Conservation (phyloP, 1,140 invertebrate species). For the Ladona fulva region DNA sequence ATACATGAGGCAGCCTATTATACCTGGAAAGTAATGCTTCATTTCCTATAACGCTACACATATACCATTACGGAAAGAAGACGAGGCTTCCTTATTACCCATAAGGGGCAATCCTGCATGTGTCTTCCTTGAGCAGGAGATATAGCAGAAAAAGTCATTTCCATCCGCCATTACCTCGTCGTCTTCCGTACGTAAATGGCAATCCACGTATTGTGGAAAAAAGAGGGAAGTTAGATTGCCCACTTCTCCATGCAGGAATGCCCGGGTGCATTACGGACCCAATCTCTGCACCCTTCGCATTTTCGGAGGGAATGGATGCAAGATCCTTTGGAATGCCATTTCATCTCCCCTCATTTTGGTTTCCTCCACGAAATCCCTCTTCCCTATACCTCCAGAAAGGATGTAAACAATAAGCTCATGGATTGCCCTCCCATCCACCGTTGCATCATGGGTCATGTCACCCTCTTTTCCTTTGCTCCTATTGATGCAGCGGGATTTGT, state of each 20-base stretch:
- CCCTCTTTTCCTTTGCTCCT: too few species aligned
- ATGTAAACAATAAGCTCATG: neutral
- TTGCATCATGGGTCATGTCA: neutral
- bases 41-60: neutral
- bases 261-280: neutral
- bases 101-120: neutral
- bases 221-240: neutral
- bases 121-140: conserved; percentile 3
- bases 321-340: neutral
- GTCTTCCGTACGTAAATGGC: neutral
- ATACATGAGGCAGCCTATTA: neutral
- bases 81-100: neutral
- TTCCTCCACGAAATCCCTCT: neutral
- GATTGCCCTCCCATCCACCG: neutral
- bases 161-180: neutral
- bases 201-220: neutral
- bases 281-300: neutral
- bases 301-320: neutral
- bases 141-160: neutral
- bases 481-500: too few species aligned
- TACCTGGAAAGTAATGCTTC: neutral
- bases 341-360: neutral
- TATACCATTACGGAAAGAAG: neutral
- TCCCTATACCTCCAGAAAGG: neutral
- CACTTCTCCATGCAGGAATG: neutral